Percentiles rank a stretch among this genome's conserved stretches.
phyloP scores from a whole-genome alignment of 2,113 vertebrate species.

The Rhineura floridana region DNA sequence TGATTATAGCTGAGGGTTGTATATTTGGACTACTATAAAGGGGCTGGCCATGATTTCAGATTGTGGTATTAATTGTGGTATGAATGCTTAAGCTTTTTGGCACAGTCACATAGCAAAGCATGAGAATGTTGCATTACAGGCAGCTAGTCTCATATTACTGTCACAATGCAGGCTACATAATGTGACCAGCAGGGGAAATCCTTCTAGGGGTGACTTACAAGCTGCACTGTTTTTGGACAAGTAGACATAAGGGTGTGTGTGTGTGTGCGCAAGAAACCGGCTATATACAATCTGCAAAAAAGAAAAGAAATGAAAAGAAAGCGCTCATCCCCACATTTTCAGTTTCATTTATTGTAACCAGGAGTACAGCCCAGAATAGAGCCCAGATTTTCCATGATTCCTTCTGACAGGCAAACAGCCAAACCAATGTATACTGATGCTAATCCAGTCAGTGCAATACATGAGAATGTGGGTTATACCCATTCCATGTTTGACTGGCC shows the following conservation, averaged over 20 bases:
- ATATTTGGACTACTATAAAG: conserved; percentile 9
- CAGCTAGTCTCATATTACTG: not conserved
- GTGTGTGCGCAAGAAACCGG: not conserved
- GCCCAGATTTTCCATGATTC: too few species aligned
- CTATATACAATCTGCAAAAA: not conserved
- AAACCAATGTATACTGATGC: too few species aligned
- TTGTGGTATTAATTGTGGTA: conserved; percentile 27
- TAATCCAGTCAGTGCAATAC: too few species aligned
- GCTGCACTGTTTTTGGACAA: not conserved
- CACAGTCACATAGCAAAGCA: not conserved
- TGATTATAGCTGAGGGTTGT: conserved; percentile 1
- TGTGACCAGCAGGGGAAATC: not conserved
- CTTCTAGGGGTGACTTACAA: not conserved
- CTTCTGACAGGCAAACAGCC: too few species aligned
- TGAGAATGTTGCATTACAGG: not conserved
- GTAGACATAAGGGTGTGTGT: not conserved
- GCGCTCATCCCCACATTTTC: too few species aligned
- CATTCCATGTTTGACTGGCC: too few species aligned
- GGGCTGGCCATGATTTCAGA: not conserved
- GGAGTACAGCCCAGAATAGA: too few species aligned
- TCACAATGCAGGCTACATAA: not conserved
- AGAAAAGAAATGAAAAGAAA: too few species aligned
- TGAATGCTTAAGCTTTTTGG: conserved; percentile 21
- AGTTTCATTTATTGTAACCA: too few species aligned
- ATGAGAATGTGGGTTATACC: too few species aligned